These are phyloP conservation scores for Podocnemis expansa DNA, from an alignment of 2,113 vertebrate species.

Conservation along the genomic window DNA sequence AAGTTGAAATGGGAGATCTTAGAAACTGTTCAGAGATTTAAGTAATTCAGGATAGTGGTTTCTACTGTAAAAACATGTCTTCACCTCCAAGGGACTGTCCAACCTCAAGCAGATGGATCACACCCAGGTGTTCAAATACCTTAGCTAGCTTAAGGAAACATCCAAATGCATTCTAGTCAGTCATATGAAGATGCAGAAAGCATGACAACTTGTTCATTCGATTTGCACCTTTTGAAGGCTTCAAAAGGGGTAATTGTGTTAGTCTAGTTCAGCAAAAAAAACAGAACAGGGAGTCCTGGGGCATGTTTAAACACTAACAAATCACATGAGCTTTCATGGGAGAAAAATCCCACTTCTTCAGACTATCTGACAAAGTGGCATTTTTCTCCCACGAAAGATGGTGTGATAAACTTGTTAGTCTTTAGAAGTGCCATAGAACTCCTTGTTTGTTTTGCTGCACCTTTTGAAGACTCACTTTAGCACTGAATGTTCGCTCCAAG, in stretches of 20 bases:
- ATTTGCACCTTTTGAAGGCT: too few relatives aligned
- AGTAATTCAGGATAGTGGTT: rapidly evolving
- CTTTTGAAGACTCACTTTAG: constrained; percentile 76
- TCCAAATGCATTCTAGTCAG: background rate
- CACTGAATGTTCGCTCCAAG: constrained; percentile 77
- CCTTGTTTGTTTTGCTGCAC: too few relatives aligned
- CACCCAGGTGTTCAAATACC: background rate
- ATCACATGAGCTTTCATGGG: too few relatives aligned
- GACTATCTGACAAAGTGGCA: too few relatives aligned
- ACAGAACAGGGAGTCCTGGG: too few relatives aligned
- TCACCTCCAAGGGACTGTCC: background rate
- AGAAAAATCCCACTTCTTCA: too few relatives aligned
- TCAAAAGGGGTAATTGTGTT: too few relatives aligned
- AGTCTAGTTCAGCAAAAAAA: too few relatives aligned
- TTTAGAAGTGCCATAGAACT: too few relatives aligned
- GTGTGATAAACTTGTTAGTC: too few relatives aligned
- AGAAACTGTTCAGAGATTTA: background rate
- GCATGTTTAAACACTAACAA: too few relatives aligned
- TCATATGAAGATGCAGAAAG: background rate
- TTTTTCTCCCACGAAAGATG: too few relatives aligned
- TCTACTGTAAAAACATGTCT: background rate
- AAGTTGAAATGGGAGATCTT: background rate
- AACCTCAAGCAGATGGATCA: background rate
- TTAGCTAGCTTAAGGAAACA: background rate
- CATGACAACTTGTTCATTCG: background rate